A percentile compares a stretch with the other conserved stretches of the same genome.
phyloP scores from a whole-genome alignment of 2,888 invertebrate species.

The Ormyrus labotus region DNA sequence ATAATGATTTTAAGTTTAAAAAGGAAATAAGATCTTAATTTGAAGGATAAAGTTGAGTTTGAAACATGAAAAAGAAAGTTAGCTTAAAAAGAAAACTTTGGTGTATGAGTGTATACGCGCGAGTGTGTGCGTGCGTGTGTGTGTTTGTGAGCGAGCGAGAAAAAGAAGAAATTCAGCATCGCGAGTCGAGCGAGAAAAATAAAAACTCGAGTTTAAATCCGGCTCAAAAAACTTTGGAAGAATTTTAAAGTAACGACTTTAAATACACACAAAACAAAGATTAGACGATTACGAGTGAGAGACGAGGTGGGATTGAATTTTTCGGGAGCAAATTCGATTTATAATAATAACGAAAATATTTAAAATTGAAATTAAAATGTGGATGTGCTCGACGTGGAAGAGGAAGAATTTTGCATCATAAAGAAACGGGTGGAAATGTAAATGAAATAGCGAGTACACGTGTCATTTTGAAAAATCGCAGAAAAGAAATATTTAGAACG shows the following conservation, averaged over 20 bases:
- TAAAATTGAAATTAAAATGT: constrained; percentile 45
- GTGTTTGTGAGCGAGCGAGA: constrained; percentile 21
- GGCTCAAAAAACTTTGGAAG: constrained; percentile 41
- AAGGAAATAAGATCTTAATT: constrained; percentile 34
- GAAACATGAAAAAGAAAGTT: constrained; percentile 54
- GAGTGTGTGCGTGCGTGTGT: constrained; percentile 12
- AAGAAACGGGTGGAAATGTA: constrained; percentile 29
- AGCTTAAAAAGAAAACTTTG: constrained; percentile 44
- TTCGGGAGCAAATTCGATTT: too few relatives aligned
- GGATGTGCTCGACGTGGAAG: constrained; percentile 2
- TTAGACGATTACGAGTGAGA: constrained; percentile 22
- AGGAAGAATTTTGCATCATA: constrained; percentile 36
- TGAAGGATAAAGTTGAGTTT: constrained; percentile 40
- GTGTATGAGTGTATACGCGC: constrained; percentile 2
- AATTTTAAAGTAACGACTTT: constrained; percentile 43
- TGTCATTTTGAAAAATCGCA: constrained; percentile 30
- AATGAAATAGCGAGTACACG: constrained; percentile 34
- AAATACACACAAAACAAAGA: constrained; percentile 32
- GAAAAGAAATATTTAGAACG: background rate
- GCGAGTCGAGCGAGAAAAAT: constrained; percentile 37
- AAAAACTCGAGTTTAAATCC: constrained; percentile 50
- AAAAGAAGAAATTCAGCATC: constrained; percentile 51
- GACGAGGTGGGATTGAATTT: too few relatives aligned
- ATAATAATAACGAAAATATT: constrained; percentile 9
- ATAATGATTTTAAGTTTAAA: constrained; percentile 7